Conservation (phyloP, 2,113 vertebrate species). For the Abramis brama region DNA sequence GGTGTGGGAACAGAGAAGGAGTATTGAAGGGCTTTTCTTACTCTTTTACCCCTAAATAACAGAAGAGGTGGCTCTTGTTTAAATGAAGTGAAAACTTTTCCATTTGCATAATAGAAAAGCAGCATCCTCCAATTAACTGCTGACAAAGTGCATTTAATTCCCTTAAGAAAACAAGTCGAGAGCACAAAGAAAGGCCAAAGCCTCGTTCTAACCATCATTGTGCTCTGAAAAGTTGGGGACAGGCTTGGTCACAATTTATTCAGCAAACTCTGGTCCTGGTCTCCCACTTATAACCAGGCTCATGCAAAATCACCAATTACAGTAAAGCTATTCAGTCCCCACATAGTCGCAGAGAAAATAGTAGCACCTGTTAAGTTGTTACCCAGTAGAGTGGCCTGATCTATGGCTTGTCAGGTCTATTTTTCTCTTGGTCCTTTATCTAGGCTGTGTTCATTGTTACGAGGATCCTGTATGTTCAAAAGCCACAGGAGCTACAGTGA, state of each 20-base stretch:
- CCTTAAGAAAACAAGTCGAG: slow-evolving; percentile 65
- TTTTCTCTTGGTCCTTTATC: slow-evolving; percentile 19
- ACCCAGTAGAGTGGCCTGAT: slow-evolving; percentile 31
- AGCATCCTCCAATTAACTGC: slow-evolving; percentile 71
- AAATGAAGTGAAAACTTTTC: slow-evolving; percentile 60
- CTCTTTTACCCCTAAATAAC: slow-evolving; percentile 41
- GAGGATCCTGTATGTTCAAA: slow-evolving; percentile 19
- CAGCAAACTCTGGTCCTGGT: slow-evolving; percentile 51
- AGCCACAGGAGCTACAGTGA: slow-evolving; percentile 39
- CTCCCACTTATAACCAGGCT: slow-evolving; percentile 62
- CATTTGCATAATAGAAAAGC: slow-evolving; percentile 71
- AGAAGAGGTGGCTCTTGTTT: slow-evolving; percentile 56
- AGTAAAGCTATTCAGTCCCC: slow-evolving; percentile 58
- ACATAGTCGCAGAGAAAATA: slow-evolving; percentile 48
- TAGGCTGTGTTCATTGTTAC: slow-evolving; percentile 38
- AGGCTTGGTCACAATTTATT: slow-evolving; percentile 53
- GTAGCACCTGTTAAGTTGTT: slow-evolving; percentile 61
- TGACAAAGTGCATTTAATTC: slow-evolving; percentile 66
- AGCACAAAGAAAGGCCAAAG: slow-evolving; percentile 69
- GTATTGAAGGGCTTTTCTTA: slow-evolving; percentile 41
- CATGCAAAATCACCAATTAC: slow-evolving; percentile 71
- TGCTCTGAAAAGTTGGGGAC: slow-evolving; percentile 66
- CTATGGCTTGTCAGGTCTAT: slow-evolving; percentile 7
- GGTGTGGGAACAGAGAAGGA: slow-evolving; percentile 7
- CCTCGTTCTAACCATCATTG: slow-evolving; percentile 59